These are phyloP conservation scores for Anableps anableps DNA, from an alignment of 2,797 vertebrate species.

Conservation along the genomic window DNA sequence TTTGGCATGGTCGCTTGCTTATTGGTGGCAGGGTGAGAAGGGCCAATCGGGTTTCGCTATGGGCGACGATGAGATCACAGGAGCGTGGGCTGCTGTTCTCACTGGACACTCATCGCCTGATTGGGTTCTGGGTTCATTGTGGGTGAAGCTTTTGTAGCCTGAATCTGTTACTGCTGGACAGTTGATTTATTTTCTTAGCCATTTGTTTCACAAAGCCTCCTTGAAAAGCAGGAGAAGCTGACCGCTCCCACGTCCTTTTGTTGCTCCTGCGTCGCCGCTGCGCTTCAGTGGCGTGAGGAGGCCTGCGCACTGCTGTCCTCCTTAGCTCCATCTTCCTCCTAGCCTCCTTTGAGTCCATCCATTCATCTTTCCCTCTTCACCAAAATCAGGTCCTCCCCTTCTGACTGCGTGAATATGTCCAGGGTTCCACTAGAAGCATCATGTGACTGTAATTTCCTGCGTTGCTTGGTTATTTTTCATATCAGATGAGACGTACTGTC, in stretches of 20 bases:
- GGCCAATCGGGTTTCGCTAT: constrained; percentile 49
- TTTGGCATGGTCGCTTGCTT: constrained; percentile 73
- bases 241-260: constrained; percentile 45
- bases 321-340: constrained; percentile 35
- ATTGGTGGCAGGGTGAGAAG: constrained; percentile 58
- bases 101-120: constrained; percentile 44
- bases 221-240: constrained; percentile 44
- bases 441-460: constrained; percentile 66
- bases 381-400: constrained; percentile 62
- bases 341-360: constrained; percentile 61
- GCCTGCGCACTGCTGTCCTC: constrained; percentile 58
- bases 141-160: constrained; percentile 23
- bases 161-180: constrained; percentile 60
- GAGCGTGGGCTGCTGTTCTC: constrained; percentile 59
- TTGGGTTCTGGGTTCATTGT: not conserved
- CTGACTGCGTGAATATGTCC: constrained; percentile 65
- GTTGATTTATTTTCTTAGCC: constrained; percentile 57
- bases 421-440: constrained; percentile 72
- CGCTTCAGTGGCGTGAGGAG: constrained; percentile 55
- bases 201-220: constrained; percentile 44
- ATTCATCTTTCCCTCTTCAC: constrained; percentile 57
- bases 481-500: constrained; percentile 63
- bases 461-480: constrained; percentile 60
- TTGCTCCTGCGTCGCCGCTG: constrained; percentile 57
- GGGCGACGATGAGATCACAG: constrained; percentile 54